phyloP scores from a whole-genome alignment of 1,140 invertebrate genomes.

The Laodelphax striatellus region DNA sequence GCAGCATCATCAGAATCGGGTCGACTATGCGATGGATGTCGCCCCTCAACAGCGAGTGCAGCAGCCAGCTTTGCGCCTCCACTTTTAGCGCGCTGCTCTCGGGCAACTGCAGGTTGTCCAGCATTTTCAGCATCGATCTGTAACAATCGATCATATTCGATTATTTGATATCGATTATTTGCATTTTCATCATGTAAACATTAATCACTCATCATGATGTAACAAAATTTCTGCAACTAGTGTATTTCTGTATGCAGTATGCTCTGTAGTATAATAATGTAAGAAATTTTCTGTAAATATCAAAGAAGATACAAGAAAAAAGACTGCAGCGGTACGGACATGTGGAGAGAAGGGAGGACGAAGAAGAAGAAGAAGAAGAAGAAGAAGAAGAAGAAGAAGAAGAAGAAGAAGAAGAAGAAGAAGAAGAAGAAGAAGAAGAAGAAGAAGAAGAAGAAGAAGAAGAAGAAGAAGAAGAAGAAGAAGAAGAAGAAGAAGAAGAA shows the following conservation, averaged over 20 bases:
- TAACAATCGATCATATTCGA: too few relatives aligned
- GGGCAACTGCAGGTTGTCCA: constrained; percentile 60
- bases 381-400: neutral
- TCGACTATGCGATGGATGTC: constrained; percentile 69
- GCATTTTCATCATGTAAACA: too few relatives aligned
- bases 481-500: constrained; percentile 2
- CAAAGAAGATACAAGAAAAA: too few relatives aligned
- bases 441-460: constrained; percentile 1
- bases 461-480: constrained; percentile 1
- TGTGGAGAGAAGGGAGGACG: too few relatives aligned
- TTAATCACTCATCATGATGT: too few relatives aligned
- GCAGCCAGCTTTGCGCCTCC: constrained; percentile 58
- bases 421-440: constrained; percentile 1
- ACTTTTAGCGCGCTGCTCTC: constrained; percentile 57
- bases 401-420: constrained; percentile 5
- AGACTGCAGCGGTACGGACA: too few relatives aligned
- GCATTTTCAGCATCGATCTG: constrained; percentile 59
- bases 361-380: neutral
- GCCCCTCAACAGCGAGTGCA: constrained; percentile 58
- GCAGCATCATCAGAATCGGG: constrained; percentile 62
- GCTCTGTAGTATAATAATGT: too few relatives aligned
- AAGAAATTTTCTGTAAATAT: too few relatives aligned
- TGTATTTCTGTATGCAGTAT: too few relatives aligned
- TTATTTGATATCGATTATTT: too few relatives aligned
- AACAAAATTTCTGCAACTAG: too few relatives aligned